phyloP scores from a whole-genome alignment of 2,888 invertebrate species.

The Linnaemya tessellans region DNA sequence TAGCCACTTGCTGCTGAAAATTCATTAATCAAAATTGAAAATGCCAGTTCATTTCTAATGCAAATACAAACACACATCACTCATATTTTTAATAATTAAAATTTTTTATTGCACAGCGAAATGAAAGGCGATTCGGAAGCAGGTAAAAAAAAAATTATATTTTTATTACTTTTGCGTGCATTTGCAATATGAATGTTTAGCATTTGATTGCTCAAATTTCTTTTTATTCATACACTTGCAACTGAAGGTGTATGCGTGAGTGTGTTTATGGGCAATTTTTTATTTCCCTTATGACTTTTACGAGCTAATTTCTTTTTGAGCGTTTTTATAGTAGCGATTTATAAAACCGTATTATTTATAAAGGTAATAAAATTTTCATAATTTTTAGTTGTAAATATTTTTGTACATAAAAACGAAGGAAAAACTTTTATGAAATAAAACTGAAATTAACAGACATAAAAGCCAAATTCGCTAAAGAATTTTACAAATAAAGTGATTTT shows the following conservation, averaged over 20 bases:
- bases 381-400: slow-evolving; percentile 24
- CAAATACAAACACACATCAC: neutral
- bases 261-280: neutral
- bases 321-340: slow-evolving; percentile 31
- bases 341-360: slow-evolving; percentile 37
- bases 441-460: slow-evolving; percentile 25
- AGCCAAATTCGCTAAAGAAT: neutral
- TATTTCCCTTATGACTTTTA: neutral
- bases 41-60: neutral
- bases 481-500: slow-evolving; percentile 12
- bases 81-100: neutral
- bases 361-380: slow-evolving; percentile 58
- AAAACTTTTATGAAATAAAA: slow-evolving; percentile 5
- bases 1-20: neutral
- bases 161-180: slow-evolving; percentile 62
- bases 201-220: slow-evolving; percentile 50
- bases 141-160: slow-evolving; percentile 51
- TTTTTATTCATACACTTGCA: neutral
- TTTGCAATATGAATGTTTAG: slow-evolving; percentile 35
- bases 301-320: neutral
- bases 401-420: neutral
- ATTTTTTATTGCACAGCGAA: neutral
- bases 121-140: slow-evolving; percentile 13
- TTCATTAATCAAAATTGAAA: neutral
- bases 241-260: neutral